A percentile compares a stretch with the other conserved stretches of the same genome.
Conservation (phyloP, 1,140 invertebrate species). For the Procambarus clarkii region DNA sequence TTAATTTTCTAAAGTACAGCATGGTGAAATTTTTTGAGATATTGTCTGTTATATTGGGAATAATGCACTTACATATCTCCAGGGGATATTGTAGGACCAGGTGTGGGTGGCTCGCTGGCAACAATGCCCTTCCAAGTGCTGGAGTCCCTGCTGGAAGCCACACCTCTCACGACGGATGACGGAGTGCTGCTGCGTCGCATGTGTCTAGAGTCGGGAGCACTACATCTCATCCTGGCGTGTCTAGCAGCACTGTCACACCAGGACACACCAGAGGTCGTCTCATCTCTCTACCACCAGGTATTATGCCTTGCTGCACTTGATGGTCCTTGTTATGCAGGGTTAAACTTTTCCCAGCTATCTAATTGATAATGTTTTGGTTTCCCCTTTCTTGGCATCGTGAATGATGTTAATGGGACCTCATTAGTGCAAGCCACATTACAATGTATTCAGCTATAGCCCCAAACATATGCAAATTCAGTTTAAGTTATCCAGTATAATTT, state of each 20-base stretch:
- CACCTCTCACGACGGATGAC: constrained; percentile 87
- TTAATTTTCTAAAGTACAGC: no score
- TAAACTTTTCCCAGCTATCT: no score
- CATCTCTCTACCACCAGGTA: constrained; percentile 65
- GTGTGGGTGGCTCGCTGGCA: constrained; percentile 85
- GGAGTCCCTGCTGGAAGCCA: constrained; percentile 86
- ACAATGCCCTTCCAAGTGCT: constrained; percentile 92
- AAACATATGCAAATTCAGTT: no score
- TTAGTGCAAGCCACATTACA: no score
- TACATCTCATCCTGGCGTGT: constrained; percentile 89
- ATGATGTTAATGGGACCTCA: no score
- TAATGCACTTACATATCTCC: constrained; percentile 40
- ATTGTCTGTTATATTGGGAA: no score
- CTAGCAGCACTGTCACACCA: constrained; percentile 90
- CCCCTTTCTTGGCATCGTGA: no score
- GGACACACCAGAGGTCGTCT: constrained; percentile 64
- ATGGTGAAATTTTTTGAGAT: no score
- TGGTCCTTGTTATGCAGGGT: no score
- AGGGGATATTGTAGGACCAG: constrained; percentile 86
- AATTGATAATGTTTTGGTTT: no score
- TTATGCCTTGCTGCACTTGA: neutral
- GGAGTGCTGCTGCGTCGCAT: constrained; percentile 86
- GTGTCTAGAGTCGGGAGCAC: constrained; percentile 88
- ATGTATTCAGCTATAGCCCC: no score
- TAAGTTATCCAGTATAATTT: no score